Conservation (phyloP, 2,797 vertebrate species). For the Halcyon badia region DNA sequence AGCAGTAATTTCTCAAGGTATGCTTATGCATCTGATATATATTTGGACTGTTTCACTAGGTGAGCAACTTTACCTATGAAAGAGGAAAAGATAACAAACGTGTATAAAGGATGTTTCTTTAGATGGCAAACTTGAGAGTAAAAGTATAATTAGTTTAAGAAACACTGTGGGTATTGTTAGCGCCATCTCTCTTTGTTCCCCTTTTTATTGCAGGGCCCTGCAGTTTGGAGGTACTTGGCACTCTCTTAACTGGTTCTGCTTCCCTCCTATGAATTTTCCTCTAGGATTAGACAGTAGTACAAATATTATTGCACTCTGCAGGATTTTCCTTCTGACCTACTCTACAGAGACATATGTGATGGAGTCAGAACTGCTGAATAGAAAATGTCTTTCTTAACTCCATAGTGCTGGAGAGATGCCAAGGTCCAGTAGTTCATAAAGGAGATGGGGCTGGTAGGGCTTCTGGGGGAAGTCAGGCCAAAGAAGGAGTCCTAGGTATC, state of each 20-base stretch:
- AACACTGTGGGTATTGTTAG: conserved; percentile 27
- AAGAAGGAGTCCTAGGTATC: not conserved
- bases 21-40: conserved; percentile 2
- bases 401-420: not conserved
- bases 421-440: conserved; percentile 45
- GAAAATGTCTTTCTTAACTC: conserved; percentile 47
- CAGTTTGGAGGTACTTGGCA: not conserved
- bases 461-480: not conserved
- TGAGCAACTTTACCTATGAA: conserved; percentile 1
- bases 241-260: conserved; percentile 35
- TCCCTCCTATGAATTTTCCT: conserved; percentile 20
- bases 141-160: conserved; percentile 32
- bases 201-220: conserved; percentile 6
- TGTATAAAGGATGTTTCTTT: not conserved
- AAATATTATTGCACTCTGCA: conserved; percentile 57
- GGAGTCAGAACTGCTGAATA: conserved; percentile 9
- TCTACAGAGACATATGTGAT: conserved; percentile 32
- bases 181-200: conserved; percentile 29
- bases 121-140: not conserved
- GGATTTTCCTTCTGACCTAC: conserved; percentile 49
- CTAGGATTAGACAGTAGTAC: conserved; percentile 39
- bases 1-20: not conserved
- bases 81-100: conserved; percentile 14
- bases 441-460: not conserved
- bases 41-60: conserved; percentile 34